Evolutionary conservation across 2,888 invertebrate species (phyloP).

Genomic region (Yponomeuta sedellus): DNA sequence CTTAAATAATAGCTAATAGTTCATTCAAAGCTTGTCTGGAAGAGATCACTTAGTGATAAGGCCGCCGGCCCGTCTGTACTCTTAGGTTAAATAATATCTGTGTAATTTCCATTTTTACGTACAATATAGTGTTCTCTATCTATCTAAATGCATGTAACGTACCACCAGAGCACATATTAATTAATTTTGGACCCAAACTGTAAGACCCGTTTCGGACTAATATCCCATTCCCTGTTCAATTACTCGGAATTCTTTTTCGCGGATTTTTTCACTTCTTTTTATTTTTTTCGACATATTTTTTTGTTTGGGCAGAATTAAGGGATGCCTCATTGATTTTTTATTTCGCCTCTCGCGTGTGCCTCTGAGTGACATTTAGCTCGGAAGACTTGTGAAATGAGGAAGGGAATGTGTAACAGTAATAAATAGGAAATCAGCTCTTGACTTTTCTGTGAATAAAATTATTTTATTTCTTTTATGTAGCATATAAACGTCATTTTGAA

Average conservation of each 20-base stretch:
- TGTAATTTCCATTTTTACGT: no score
- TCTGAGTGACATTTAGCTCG: background rate
- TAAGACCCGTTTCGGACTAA: background rate
- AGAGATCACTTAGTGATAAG: no score
- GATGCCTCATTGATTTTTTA: background rate
- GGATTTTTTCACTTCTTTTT: conserved; percentile 2
- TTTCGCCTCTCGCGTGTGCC: background rate
- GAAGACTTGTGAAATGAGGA: background rate
- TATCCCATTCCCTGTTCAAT: background rate
- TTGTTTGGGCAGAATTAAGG: background rate
- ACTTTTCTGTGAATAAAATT: no score
- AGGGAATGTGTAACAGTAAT: background rate
- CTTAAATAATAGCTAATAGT: no score
- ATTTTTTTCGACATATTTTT: conserved; percentile 2
- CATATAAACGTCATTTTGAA: no score
- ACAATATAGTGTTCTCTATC: no score
- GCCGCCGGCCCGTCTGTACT: no score
- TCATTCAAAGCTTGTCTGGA: no score
- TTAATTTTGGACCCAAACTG: background rate
- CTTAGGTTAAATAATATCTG: no score
- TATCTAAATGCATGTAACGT: no score
- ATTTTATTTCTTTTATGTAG: no score
- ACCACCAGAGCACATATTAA: no score
- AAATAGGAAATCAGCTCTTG: background rate
- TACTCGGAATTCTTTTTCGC: conserved; percentile 1